phyloP scores from a whole-genome alignment of 1,140 invertebrate genomes.

The Listronotus bonariensis region DNA sequence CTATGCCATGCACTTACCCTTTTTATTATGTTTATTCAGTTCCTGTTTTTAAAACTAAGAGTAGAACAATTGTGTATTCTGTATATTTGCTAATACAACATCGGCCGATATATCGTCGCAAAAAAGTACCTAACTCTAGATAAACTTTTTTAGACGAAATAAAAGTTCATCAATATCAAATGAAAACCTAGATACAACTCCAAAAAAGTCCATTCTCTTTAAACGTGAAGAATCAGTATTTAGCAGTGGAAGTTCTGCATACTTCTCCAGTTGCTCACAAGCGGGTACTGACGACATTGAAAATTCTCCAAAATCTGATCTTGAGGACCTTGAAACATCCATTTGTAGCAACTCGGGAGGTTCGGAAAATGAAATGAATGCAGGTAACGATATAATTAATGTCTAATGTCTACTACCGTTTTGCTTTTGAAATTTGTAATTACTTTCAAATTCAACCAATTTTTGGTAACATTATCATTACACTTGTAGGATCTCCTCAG shows the following conservation, averaged over 20 bases:
- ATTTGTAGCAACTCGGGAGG: constrained; percentile 35
- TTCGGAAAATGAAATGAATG: constrained; percentile 38
- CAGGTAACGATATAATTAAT: too few relatives aligned
- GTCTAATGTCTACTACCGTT: too few relatives aligned
- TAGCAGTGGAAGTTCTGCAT: constrained; percentile 39
- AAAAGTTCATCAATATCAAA: constrained; percentile 37
- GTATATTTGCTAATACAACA: constrained; percentile 2
- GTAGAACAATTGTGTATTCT: background rate
- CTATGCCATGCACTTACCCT: too few relatives aligned
- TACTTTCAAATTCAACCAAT: too few relatives aligned
- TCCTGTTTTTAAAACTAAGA: too few relatives aligned
- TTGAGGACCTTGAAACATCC: constrained; percentile 39
- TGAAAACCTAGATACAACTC: constrained; percentile 47
- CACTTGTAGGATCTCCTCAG: constrained; percentile 29
- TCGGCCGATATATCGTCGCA: background rate
- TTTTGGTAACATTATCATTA: background rate
- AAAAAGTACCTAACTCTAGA: background rate
- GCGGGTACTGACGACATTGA: constrained; percentile 41
- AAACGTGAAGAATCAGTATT: constrained; percentile 40
- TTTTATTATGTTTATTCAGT: too few relatives aligned
- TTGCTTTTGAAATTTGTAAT: too few relatives aligned
- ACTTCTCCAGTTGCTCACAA: constrained; percentile 39
- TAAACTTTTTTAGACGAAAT: constrained; percentile 34
- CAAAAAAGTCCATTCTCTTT: constrained; percentile 43
- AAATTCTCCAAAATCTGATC: constrained; percentile 45